Base-by-base conservation (phyloP, 2,888 invertebrate species). In the Agonopterix alstromeriana region DNA sequence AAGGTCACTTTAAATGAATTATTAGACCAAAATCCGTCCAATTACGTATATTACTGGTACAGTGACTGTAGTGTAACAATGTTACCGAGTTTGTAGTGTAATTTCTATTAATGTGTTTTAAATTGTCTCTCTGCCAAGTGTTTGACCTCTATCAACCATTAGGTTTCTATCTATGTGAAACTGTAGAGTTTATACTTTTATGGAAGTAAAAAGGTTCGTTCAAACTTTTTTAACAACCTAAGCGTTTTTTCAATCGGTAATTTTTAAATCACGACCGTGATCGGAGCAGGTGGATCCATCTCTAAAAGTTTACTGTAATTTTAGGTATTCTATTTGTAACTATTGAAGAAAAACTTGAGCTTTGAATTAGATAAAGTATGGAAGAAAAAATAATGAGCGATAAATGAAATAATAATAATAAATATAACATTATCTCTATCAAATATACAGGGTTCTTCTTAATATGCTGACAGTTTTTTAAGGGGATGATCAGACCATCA, bases 71-170 rank as follows among this genome's bases (percentile, higher is more conserved):
- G 53, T 40, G 53, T 52, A 53, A 55, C 46, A 45, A 36, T 43
- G 47, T 45, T 45, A 51, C 46, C 47, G 44, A 46, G 47, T 52
- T 45, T 8, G 27, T 42, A 48, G 35, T 48, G 53, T 57, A 56
- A 61, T 63, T 55, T 60, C 59, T 65, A 63, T 60, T 72, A 75
- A 76, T 77, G 77, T 61, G 63, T 69, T 77, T 76, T 76, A 77
- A 75, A 77, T 77, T 70, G 72, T 64, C 61, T 64, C 61, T 56
- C 56, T 60, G 58, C 46, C 48, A 53, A 60, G 57, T 58, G 57
- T 60, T 58, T 61, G 67, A 61, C 66, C 68, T 70, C 61, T 60
- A 56, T 64, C 55, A 49, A 57, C 51, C 53, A 50, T n/a, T 43
- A 27, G 38, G 48, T 36, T 38, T 48, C 44, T 38, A 36, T 48